Base-by-base conservation (phyloP, 2,888 invertebrate genomes). In the Oligia latruncula region DNA sequence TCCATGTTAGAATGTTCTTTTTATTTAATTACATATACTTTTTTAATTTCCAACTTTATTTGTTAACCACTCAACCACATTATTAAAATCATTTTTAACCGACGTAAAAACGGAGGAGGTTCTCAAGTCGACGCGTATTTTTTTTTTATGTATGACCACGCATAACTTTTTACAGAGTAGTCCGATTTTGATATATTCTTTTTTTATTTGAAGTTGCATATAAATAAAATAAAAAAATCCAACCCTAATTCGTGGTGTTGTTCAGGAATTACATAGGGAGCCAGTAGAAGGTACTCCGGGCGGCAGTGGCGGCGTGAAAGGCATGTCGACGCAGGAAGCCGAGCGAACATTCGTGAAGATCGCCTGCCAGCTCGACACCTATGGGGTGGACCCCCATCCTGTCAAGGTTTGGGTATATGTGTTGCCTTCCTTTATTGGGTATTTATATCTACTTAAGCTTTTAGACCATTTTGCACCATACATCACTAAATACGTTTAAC, bases 341-440 rank as follows among this genome's bases (percentile, higher is more conserved):
- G 99, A 99, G 96, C 98, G 98, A 81, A 98, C 98, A 89, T 99
- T 99, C 95, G 97, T 99, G 91, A 98, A 98, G 95, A 98, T 99
- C 91, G 99, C 99, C 66, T 98, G 98, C 88, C 98, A 98, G 87
- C 97, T 99, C 79, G 99, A 99, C 95, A 99, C 99, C 0, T 99
- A 99, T 93, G 99, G 99, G 49, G 98, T 99, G 60, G 99, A 99
- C 96, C 99, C 99, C 17, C 99, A 99, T 97, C 99, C 99, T 81
- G 99, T 99, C 55, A 99, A 99, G 97, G 99, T 99, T 89, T 86
- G 74, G 79, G 86, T 86, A 85, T 86, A 94, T 91, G 90, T 86
- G 77, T 86, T 78, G 78, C 64, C 60, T 77, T 76, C 73, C 71
- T 71, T 78, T 76, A 81, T 64, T 70, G 81, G 58, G 43, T 81